These are phyloP conservation scores for Heterochromis multidens DNA, from an alignment of 2,113 vertebrate genomes.

Conservation along the genomic window DNA sequence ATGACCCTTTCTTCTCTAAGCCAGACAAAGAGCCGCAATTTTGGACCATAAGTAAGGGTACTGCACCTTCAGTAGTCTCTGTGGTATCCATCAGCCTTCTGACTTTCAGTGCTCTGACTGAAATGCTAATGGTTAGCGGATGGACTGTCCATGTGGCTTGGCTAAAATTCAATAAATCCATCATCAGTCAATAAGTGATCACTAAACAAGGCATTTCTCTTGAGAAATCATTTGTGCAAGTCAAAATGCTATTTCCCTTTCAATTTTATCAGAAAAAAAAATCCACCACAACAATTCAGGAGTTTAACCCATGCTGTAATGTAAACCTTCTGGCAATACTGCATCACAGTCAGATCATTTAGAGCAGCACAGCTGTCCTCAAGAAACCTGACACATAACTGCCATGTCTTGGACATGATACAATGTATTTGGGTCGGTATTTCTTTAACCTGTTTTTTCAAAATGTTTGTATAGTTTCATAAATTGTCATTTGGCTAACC, in stretches of 20 bases:
- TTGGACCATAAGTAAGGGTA: not conserved
- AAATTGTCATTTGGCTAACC: not conserved
- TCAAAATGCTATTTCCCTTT: not conserved
- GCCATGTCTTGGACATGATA: not conserved
- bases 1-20: not conserved
- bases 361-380: not conserved
- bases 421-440: constrained; percentile 5
- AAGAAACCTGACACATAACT: constrained; percentile 8
- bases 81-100: not conserved
- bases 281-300: not conserved
- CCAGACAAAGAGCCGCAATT: not conserved
- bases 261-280: not conserved
- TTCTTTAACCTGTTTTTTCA: constrained; percentile 2
- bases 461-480: constrained; percentile 1
- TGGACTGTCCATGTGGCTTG: constrained; percentile 16
- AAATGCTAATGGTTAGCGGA: not conserved
- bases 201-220: not conserved
- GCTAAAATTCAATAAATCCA: not conserved
- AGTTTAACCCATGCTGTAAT: constrained; percentile 6
- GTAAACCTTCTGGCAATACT: not conserved
- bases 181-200: constrained; percentile 20
- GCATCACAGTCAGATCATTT: not conserved
- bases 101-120: constrained; percentile 1
- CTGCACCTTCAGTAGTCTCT: constrained; percentile 19
- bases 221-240: not conserved